A percentile compares a stretch with the other conserved stretches of the same genome.
These are phyloP conservation scores for Blastomussa wellsi DNA, from an alignment of 92 coral and sea anemone genomes.

Conservation along the genomic window DNA sequence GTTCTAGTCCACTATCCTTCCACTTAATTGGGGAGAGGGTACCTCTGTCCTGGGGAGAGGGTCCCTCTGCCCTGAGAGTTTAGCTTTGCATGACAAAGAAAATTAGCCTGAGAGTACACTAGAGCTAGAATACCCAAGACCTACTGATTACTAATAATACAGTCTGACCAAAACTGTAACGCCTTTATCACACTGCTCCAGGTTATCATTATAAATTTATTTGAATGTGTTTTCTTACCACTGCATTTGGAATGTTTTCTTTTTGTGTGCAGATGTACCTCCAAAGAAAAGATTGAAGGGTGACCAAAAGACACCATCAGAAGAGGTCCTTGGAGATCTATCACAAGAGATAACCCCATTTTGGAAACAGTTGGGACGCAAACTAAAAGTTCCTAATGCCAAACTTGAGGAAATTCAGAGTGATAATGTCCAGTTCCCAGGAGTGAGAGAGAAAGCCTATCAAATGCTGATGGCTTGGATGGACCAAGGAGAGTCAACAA, in stretches of 20 bases:
- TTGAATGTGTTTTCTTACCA: not conserved
- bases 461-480: constrained; percentile 83
- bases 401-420: constrained; percentile 71
- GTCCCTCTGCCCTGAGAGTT: too few species aligned
- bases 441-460: constrained; percentile 74
- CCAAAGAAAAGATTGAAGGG: constrained; percentile 49
- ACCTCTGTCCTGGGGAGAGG: too few species aligned
- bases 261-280: constrained; percentile 18
- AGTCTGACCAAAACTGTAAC: too few species aligned
- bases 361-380: constrained; percentile 80
- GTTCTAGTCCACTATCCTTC: too few species aligned
- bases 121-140: too few species aligned
- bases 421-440: constrained; percentile 69
- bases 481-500: constrained; percentile 44
- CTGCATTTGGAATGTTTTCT: not conserved
- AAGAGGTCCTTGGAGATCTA: constrained; percentile 58
- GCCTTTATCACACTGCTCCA: too few species aligned
- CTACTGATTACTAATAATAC: too few species aligned
- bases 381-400: constrained; percentile 60
- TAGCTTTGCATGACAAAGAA: too few species aligned
- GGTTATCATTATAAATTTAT: not conserved
- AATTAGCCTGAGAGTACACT: too few species aligned
- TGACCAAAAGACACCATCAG: constrained; percentile 45
- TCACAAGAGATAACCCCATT: constrained; percentile 54
- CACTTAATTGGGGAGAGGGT: too few species aligned